Percentiles rank a stretch among this genome's conserved stretches.
Conservation (phyloP, 2,888 invertebrate genomes). For the Chalcis sispes region DNA sequence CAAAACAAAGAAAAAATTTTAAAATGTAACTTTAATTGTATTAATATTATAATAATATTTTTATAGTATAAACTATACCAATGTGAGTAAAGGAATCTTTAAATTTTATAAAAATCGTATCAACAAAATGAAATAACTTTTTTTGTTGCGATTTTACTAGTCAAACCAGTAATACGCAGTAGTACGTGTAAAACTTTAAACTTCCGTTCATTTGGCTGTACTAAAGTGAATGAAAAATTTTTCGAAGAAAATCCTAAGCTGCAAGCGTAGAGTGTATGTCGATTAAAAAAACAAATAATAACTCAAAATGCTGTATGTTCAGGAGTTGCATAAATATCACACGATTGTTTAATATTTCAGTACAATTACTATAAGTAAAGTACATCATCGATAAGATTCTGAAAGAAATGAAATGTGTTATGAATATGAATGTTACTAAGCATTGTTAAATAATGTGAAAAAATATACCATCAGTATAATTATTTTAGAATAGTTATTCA, state of each 20-base stretch:
- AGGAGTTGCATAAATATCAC: slow-evolving; percentile 51
- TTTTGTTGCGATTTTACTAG: slow-evolving; percentile 48
- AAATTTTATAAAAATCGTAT: slow-evolving; percentile 27
- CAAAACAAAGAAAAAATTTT: no score
- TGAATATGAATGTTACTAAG: slow-evolving; percentile 16
- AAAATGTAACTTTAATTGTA: no score
- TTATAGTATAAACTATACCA: slow-evolving; percentile 23
- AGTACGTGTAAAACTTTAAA: slow-evolving; percentile 39
- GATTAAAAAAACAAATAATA: slow-evolving; percentile 32
- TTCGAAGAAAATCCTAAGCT: slow-evolving; percentile 36
- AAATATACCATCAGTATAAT: no score
- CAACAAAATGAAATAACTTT: slow-evolving; percentile 20
- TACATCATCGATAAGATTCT: slow-evolving; percentile 40
- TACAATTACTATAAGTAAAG: slow-evolving; percentile 51
- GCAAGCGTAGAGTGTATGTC: slow-evolving; percentile 21
- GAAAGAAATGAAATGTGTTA: slow-evolving; percentile 21
- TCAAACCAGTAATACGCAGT: no score
- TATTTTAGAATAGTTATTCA: no score
- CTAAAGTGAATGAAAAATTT: slow-evolving; percentile 32
- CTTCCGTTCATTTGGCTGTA: slow-evolving; percentile 31
- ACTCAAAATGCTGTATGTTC: slow-evolving; percentile 45
- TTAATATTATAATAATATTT: no score
- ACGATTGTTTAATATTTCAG: slow-evolving; percentile 55
- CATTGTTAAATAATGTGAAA: slow-evolving; percentile 40
- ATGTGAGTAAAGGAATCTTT: slow-evolving; percentile 16